These are phyloP conservation scores for Cancer borealis DNA, from an alignment of 2,888 invertebrate species.

Conservation along the genomic window DNA sequence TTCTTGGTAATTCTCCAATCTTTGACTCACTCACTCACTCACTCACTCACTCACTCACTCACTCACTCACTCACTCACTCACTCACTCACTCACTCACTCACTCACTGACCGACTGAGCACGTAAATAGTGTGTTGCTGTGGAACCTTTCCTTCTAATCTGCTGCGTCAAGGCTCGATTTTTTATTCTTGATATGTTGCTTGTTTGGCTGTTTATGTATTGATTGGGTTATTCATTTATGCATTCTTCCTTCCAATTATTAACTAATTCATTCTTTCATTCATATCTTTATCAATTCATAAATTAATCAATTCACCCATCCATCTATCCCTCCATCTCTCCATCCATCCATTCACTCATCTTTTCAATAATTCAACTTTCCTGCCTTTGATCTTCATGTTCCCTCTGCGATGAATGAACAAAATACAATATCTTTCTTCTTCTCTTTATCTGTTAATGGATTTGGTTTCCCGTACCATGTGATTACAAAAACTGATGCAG, in stretches of 20 bases:
- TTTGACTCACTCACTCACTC: background rate
- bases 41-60: background rate
- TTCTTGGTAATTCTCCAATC: background rate
- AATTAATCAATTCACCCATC: too few relatives aligned
- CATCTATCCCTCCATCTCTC: too few relatives aligned
- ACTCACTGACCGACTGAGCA: background rate
- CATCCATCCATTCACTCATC: background rate
- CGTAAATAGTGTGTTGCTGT: background rate
- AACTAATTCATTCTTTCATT: background rate
- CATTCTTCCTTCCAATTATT: background rate
- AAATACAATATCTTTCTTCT: background rate
- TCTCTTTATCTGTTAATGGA: background rate
- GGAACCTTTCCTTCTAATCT: too few relatives aligned
- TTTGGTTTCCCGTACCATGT: background rate
- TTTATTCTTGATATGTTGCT: too few relatives aligned
- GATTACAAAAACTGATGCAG: background rate
- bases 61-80: background rate
- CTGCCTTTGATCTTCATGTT: background rate
- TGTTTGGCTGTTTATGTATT: too few relatives aligned
- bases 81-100: background rate
- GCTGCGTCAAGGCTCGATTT: too few relatives aligned
- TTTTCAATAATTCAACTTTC: background rate
- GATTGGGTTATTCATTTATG: background rate
- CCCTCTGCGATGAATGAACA: background rate
- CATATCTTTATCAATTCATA: too few relatives aligned